Conservation (phyloP, 2,888 invertebrate genomes). For the Hanleya hanleyi region DNA sequence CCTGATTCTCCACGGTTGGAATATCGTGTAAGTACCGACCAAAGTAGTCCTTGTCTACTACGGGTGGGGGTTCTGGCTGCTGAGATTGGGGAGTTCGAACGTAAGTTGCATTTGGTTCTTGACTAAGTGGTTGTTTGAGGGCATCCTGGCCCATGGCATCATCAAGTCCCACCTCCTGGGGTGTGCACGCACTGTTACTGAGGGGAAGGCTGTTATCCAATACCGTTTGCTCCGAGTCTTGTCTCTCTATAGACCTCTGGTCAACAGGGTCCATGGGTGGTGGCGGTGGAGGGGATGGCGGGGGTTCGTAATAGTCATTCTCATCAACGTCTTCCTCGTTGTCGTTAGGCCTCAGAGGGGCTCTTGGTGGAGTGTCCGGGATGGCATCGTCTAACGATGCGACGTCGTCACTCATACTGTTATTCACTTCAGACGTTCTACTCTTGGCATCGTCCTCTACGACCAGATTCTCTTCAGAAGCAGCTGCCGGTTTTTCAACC, state of each 20-base stretch:
- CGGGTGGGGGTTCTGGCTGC: constrained; percentile 29
- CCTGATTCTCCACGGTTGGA: not conserved
- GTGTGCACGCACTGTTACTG: not conserved
- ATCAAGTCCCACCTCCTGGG: not conserved
- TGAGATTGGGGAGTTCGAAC: constrained; percentile 19
- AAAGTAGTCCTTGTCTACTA: constrained; percentile 62
- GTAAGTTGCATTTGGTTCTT: constrained; percentile 18
- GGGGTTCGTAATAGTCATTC: constrained; percentile 17
- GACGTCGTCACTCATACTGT: constrained; percentile 9
- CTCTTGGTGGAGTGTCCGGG: constrained; percentile 46
- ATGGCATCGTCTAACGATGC: constrained; percentile 42
- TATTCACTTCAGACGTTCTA: constrained; percentile 11
- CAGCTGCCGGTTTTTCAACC: not conserved
- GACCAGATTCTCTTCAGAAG: not conserved
- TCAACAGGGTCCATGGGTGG: not conserved
- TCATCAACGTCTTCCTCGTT: constrained; percentile 44
- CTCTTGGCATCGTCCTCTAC: constrained; percentile 13
- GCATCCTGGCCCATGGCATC: not conserved
- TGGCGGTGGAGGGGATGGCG: not conserved
- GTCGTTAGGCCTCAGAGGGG: constrained; percentile 41
- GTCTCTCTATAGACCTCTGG: not conserved
- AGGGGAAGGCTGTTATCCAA: not conserved
- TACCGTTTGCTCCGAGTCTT: constrained; percentile 1
- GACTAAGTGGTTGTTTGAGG: not conserved
- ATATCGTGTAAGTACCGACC: constrained; percentile 63